Evolutionary conservation across 1,140 invertebrate species (phyloP), one percentile per base, ranked within the genome.

Genomic region (Oryzaephilus surinamensis): DNA sequence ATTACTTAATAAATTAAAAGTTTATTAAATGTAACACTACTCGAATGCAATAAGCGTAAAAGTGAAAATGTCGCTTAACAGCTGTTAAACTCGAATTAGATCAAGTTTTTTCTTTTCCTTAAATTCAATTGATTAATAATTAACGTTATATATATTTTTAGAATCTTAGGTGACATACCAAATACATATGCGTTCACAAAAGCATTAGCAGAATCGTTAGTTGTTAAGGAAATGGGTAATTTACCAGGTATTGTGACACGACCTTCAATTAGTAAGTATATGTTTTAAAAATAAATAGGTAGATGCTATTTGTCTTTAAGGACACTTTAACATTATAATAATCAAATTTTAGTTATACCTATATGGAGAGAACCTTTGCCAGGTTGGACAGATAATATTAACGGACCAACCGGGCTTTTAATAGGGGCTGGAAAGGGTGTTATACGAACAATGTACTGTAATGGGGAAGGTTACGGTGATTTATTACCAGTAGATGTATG

Each of bases 331-430:
- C 20, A 20, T 23, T 20, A 36, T 10, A 26, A 11, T 19, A 26
- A 18, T 5, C 5, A 16, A 26, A 19, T 24, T 37, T 10, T 7
- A 73, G 72, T 84, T 2, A 79, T 83, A 49, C 79, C 81, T 13
- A 69, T 82, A 14, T 83, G 78, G 77, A 74, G 75, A 44, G 79
- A 83, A 39, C 81, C 81, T 1, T 19, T 49, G 3, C 79, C 79
- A 0, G 87, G 89, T 17, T 97, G 91, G 91, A 91, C 88, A 2
- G 89, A 93, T 54, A 93, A 92, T 54, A 79, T 88, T 36, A 91
- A 91, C 57, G 87, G 87, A 11, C 84, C 87, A 0, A 84, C 79
- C 19, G 86, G 79, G n/a, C 58, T 82, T 1, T 56, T 82, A 4
- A 81, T 79, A 15, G 79, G 76, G 1, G 77, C 77, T 26, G 84